These are phyloP conservation scores for Sminthopsis crassicaudata DNA, from an alignment of 2,113 vertebrate genomes.

Conservation along the genomic window DNA sequence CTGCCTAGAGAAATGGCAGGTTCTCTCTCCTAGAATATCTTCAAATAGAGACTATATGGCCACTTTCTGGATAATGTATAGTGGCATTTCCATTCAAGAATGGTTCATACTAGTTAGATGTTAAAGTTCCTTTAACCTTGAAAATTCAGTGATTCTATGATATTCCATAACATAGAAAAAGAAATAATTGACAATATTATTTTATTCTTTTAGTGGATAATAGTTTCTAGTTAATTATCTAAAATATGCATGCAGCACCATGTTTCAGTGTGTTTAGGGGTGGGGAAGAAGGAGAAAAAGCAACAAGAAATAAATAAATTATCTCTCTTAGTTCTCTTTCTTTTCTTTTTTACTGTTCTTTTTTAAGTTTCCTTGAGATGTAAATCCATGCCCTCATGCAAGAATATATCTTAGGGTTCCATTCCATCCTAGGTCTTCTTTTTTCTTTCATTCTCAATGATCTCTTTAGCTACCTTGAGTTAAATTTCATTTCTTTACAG, in stretches of 20 bases:
- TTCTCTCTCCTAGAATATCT: not conserved
- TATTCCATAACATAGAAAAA: not conserved
- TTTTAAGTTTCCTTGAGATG: not conserved
- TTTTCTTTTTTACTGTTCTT: not conserved
- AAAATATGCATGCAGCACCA: not conserved
- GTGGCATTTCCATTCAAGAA: not conserved
- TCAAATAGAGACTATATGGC: not conserved
- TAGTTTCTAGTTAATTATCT: not conserved
- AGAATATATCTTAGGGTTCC: not conserved
- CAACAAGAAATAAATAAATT: not conserved
- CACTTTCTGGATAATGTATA: not conserved
- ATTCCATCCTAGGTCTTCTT: not conserved
- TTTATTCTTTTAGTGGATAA: not conserved
- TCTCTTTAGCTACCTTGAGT: not conserved
- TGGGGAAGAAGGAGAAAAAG: not conserved
- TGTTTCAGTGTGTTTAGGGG: not conserved
- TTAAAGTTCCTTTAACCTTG: not conserved
- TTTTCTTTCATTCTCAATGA: not conserved
- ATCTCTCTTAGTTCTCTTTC: not conserved
- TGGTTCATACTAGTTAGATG: not conserved
- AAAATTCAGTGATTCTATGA: not conserved
- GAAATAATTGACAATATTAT: not conserved
- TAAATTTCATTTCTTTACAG: not conserved
- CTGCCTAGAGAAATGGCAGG: not conserved
- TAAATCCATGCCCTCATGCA: not conserved